Conservation (phyloP, 2,888 invertebrate genomes). For the Hipparchia sbordonii region DNA sequence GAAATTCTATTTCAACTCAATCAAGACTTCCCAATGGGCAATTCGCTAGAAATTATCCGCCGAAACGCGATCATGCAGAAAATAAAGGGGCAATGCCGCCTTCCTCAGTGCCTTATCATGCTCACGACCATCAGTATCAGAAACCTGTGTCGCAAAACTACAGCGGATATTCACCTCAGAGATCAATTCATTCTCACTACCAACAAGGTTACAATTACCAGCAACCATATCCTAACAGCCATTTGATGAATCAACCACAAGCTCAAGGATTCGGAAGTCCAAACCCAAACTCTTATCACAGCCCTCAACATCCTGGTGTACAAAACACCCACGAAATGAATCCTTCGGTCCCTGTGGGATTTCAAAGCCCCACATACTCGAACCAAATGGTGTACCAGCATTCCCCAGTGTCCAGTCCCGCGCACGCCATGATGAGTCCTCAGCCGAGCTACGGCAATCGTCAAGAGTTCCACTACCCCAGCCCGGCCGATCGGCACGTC, state of each 20-base stretch:
- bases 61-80: conserved; percentile 62
- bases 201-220: conserved; percentile 72
- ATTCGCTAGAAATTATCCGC: conserved; percentile 61
- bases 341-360: conserved; percentile 66
- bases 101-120: conserved; percentile 64
- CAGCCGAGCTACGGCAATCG: conserved; percentile 63
- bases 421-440: conserved; percentile 73
- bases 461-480: conserved; percentile 69
- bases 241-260: conserved; percentile 62
- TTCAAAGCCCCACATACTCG: conserved; percentile 71
- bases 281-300: conserved; percentile 66
- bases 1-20: conserved; percentile 67
- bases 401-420: conserved; percentile 53
- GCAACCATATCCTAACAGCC: conserved; percentile 66
- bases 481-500: conserved; percentile 67
- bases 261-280: conserved; percentile 70
- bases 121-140: conserved; percentile 78
- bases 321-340: conserved; percentile 71
- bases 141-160: conserved; percentile 63
- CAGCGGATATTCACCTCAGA: conserved; percentile 71
- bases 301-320: conserved; percentile 71
- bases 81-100: conserved; percentile 51
- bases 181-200: conserved; percentile 65
- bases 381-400: conserved; percentile 68
- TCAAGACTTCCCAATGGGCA: conserved; percentile 69